Base-by-base conservation (phyloP, 2,113 vertebrate genomes). In the Nematolebias whitei region DNA sequence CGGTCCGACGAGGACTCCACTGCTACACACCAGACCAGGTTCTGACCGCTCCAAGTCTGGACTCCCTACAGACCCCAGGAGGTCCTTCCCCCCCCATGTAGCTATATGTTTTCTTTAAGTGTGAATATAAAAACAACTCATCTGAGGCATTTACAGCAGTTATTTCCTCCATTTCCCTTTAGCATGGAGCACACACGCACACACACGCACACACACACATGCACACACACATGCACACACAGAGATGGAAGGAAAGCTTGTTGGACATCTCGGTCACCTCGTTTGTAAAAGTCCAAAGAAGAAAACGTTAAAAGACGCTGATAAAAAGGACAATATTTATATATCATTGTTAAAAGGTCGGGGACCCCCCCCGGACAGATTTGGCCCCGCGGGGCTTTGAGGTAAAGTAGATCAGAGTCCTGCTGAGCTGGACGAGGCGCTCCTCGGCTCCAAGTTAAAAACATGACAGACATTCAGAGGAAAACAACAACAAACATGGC, bases 141-240 rank as follows among this genome's bases (percentile, higher is more conserved):
- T 93, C 93, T 93, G 95, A 97, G 95, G 95, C 94, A 96, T 98
- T 96, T 96, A 96, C 95, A 99, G 95, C 95, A 95, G 94, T 90
- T 85, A 93, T 94, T 92, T 86, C 89, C 94, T 92, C 92, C 91
- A 93, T 94, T 94, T 95, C 94, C 93, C 88, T 95, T 94, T 92
- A 94, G 91, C 94, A 94, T 94, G 47, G 38, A 53, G 0, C 62
- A 5, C 63, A 57, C 41, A 56, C 78, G 59, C 51, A 51, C 24
- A 14, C 47, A 40, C 63, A 16, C 41, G 24, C 48, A 55, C 59
- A 77, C 59, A 52, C 29, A 23, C 10, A 87, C 41, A 13, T n/a
- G n/a, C n/a, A n/a, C n/a, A n/a, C n/a, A 12, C 44, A 39, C 62
- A 15, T 35, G 24, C 48, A 54, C 59, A 78, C 44, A 51, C 26